These are phyloP conservation scores for Amiota minor DNA, from an alignment of 2,888 invertebrate species.

Conservation along the genomic window DNA sequence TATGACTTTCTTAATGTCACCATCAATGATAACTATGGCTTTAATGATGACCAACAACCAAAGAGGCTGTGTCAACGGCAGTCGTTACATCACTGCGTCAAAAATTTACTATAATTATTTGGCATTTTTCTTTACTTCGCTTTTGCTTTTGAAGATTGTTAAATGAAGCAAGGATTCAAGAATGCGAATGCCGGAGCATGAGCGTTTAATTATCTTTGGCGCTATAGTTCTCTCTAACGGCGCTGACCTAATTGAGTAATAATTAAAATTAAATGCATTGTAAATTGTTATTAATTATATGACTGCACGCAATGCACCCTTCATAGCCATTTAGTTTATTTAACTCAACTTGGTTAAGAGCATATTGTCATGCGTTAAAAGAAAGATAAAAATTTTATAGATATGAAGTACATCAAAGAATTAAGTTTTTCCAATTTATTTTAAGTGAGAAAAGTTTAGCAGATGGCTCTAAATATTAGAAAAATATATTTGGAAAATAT, in stretches of 20 bases:
- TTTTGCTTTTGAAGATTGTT: constrained; percentile 53
- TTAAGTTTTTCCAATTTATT: too few species aligned
- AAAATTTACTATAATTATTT: neutral
- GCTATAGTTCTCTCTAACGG: constrained; percentile 53
- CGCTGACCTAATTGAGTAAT: constrained; percentile 63
- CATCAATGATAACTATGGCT: too few species aligned
- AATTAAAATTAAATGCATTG: constrained; percentile 63
- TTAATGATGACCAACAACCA: too few species aligned
- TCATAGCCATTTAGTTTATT: too few species aligned
- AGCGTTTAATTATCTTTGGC: constrained; percentile 52
- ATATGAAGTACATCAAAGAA: too few species aligned
- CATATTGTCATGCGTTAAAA: too few species aligned
- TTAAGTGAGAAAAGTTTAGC: too few species aligned
- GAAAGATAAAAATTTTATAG: too few species aligned
- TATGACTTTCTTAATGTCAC: too few species aligned
- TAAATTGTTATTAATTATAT: constrained; percentile 64
- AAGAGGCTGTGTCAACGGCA: neutral
- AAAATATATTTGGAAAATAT: too few species aligned
- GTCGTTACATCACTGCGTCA: neutral
- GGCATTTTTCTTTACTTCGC: neutral
- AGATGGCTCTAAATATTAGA: too few species aligned
- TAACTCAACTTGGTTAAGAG: too few species aligned
- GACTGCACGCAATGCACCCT: constrained; percentile 35
- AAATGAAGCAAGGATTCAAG: constrained; percentile 51
- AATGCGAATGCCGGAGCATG: neutral